phyloP scores from a whole-genome alignment of 2,113 vertebrate species.

The Formicarius rufipectus region DNA sequence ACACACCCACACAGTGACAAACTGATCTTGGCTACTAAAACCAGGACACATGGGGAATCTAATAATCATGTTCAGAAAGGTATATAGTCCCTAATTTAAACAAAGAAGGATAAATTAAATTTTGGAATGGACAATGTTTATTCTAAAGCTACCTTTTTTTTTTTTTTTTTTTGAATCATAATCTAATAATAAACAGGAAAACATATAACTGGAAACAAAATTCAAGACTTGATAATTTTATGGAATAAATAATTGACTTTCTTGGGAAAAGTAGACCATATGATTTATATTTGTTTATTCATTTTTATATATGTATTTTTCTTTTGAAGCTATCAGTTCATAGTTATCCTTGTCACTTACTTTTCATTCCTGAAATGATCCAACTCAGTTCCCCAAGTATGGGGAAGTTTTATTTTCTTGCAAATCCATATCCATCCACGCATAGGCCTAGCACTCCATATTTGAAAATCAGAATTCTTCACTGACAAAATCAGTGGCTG shows the following conservation, averaged over 20 bases:
- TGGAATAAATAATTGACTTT: neutral
- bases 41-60: no score
- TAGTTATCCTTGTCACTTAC: neutral
- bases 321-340: neutral
- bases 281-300: neutral
- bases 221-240: neutral
- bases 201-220: neutral
- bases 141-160: neutral
- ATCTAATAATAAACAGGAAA: neutral
- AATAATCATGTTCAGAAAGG: neutral
- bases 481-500: neutral
- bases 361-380: neutral
- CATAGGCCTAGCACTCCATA: neutral
- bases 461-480: neutral
- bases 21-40: no score
- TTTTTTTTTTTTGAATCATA: neutral
- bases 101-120: neutral
- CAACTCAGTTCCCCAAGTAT: neutral
- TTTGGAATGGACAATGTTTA: neutral
- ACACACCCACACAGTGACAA: no score
- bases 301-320: neutral
- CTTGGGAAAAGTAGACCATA: neutral
- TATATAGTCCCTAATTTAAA: neutral
- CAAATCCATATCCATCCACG: fast-evolving
- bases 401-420: neutral